phyloP scores from a whole-genome alignment of 2,888 invertebrate genomes.

The Prenolepis imparis region DNA sequence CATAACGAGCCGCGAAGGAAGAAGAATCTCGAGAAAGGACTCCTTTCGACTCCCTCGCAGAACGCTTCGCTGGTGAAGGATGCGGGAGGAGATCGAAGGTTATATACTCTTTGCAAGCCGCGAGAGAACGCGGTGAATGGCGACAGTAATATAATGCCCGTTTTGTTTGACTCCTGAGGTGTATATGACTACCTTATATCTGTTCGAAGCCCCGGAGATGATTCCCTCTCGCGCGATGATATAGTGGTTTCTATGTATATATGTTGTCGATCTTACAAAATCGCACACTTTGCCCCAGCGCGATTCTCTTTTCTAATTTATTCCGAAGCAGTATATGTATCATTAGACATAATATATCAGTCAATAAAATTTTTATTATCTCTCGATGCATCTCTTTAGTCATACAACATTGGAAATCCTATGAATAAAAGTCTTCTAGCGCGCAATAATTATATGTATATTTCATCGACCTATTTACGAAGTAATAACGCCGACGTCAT shows the following conservation, averaged over 20 bases:
- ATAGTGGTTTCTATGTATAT: neutral
- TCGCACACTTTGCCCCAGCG: neutral
- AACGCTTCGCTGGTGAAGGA: constrained; percentile 51
- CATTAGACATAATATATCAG: neutral
- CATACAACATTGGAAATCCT: neutral
- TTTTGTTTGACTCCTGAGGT: constrained; percentile 50
- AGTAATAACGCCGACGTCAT: neutral
- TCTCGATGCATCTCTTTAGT: neutral
- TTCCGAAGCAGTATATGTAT: neutral
- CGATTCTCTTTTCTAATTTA: neutral
- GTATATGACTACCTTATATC: constrained; percentile 10
- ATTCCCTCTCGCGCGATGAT: neutral
- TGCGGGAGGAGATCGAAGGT: constrained; percentile 62
- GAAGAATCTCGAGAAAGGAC: constrained; percentile 50
- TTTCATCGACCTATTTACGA: constrained; percentile 42
- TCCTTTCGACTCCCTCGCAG: constrained; percentile 38
- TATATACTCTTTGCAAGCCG: constrained; percentile 17
- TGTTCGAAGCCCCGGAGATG: neutral
- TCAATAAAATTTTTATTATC: neutral
- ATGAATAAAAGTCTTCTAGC: constrained; percentile 1
- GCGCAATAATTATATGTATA: constrained; percentile 21
- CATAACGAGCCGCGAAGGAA: constrained; percentile 62
- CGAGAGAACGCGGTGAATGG: constrained; percentile 60
- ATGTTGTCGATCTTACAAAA: constrained; percentile 8
- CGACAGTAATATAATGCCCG: constrained; percentile 55